Evolutionary conservation across 2,113 vertebrate genomes (phyloP).

Genomic region (Melanostigma gelatinosum): DNA sequence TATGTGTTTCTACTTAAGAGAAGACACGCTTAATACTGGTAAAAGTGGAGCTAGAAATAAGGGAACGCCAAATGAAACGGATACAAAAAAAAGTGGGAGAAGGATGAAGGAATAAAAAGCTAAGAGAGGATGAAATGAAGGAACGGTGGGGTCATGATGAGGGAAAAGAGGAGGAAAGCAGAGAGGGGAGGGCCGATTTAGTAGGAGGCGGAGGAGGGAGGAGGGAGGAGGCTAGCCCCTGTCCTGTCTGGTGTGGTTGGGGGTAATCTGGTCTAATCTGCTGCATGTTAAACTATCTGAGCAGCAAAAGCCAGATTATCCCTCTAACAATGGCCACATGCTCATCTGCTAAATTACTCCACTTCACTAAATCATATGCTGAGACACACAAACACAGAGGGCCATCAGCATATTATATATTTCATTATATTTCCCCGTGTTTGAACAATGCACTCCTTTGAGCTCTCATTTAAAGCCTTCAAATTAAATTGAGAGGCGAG

Average conservation of each 20-base stretch:
- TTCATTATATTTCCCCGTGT: conserved; percentile 24
- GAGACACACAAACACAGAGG: conserved; percentile 31
- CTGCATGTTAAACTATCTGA: conserved; percentile 82
- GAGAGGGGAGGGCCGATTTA: conserved; percentile 3
- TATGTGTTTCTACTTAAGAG: neutral
- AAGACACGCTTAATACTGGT: neutral
- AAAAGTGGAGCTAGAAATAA: neutral
- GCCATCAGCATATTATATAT: conserved; percentile 29
- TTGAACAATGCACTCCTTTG: conserved; percentile 13
- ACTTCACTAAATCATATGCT: conserved; percentile 79
- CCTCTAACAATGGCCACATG: conserved; percentile 80
- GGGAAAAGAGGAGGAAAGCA: conserved; percentile 23
- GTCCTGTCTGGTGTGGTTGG: conserved; percentile 76
- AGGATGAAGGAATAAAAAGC: conserved; percentile 11
- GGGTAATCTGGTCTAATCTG: conserved; percentile 80
- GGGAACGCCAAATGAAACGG: neutral
- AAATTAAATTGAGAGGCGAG: conserved; percentile 10
- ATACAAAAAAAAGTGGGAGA: conserved; percentile 2
- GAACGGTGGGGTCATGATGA: conserved; percentile 25
- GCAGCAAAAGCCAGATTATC: conserved; percentile 81
- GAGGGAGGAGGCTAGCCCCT: neutral
- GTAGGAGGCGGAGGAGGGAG: neutral
- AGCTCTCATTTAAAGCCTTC: conserved; percentile 18
- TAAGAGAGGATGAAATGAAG: conserved; percentile 42
- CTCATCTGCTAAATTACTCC: conserved; percentile 81